Conservation (phyloP, 2,113 vertebrate species). For the Actenoides hombroni region DNA sequence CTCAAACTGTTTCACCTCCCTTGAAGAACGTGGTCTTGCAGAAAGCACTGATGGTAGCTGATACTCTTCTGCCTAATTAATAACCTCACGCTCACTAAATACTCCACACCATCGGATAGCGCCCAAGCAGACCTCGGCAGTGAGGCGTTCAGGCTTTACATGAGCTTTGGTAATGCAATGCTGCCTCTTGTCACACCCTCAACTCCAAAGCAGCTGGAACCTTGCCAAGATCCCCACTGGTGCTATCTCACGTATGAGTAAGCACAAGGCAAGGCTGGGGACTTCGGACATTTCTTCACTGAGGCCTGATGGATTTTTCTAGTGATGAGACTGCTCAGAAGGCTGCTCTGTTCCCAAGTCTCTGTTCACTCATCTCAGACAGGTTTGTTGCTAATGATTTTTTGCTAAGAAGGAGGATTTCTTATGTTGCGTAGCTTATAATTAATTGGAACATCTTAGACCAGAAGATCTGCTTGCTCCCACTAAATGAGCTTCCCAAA, state of each 20-base stretch:
- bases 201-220: accelerated
- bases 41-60: background rate
- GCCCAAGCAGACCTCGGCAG: accelerated
- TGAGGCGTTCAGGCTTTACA: background rate
- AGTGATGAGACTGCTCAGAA: background rate
- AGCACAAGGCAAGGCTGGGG: background rate
- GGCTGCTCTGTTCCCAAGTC: background rate
- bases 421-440: background rate
- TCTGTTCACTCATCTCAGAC: background rate
- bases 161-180: background rate
- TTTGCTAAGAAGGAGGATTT: slow-evolving; percentile 6
- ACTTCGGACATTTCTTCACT: background rate
- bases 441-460: slow-evolving; percentile 20
- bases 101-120: accelerated
- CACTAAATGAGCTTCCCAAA: background rate
- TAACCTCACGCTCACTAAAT: background rate
- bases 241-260: background rate
- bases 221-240: accelerated
- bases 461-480: slow-evolving; percentile 19
- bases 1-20: background rate
- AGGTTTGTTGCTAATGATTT: background rate
- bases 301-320: background rate
- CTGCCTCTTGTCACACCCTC: background rate
- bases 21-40: background rate
- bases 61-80: background rate